A percentile compares a stretch with the other conserved stretches of the same genome.
These are phyloP conservation scores for Stegostoma tigrinum DNA, from an alignment of 2,113 vertebrate species.

Conservation along the genomic window DNA sequence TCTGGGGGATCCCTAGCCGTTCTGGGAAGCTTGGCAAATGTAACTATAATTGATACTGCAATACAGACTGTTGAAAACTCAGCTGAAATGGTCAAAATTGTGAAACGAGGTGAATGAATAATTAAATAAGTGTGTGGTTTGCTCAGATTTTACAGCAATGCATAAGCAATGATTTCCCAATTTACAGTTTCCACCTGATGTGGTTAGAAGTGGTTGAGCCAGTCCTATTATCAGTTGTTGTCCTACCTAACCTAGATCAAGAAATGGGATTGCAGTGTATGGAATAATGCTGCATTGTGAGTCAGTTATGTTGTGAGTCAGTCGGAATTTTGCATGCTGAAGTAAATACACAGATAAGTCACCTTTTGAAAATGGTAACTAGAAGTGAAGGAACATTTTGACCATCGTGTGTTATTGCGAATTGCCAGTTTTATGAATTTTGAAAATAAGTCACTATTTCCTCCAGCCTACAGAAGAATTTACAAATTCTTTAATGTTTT, in stretches of 20 bases:
- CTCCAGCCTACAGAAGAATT: neutral
- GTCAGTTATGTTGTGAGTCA: neutral
- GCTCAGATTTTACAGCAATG: neutral
- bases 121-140: neutral
- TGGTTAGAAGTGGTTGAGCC: constrained; percentile 7
- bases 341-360: neutral
- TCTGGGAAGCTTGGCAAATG: no score
- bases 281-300: neutral
- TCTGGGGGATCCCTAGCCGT: no score
- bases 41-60: no score
- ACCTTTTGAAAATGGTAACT: neutral
- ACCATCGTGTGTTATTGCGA: neutral
- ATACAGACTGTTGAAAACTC: no score
- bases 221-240: neutral
- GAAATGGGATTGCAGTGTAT: neutral
- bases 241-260: neutral
- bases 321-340: neutral
- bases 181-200: neutral
- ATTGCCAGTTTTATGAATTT: neutral
- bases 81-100: neutral
- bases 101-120: neutral
- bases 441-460: neutral
- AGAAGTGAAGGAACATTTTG: neutral
- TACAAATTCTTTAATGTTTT: no score
- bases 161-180: neutral